Conservation (phyloP, 2,113 vertebrate genomes). For the Turdus rufiventris region DNA sequence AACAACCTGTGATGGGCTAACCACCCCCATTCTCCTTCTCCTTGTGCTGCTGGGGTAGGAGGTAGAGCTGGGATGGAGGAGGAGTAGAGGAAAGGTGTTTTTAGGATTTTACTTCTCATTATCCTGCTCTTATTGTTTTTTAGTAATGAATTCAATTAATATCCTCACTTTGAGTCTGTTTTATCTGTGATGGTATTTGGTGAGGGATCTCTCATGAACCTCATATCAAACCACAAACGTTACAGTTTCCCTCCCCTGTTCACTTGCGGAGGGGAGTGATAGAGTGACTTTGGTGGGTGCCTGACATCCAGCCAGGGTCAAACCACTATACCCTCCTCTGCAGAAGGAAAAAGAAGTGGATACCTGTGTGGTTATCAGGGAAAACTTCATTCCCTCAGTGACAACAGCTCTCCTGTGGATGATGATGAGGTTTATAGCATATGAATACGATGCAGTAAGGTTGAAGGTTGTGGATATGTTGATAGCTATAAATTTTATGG, state of each 20-base stretch:
- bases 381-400: not conserved
- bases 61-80: not conserved
- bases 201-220: not conserved
- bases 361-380: not conserved
- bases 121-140: not conserved
- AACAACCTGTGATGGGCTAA: not conserved
- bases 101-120: not conserved
- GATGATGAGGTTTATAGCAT: not conserved
- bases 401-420: not conserved
- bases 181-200: not conserved
- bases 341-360: not conserved
- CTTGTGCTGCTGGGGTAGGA: not conserved
- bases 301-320: not conserved
- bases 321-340: not conserved
- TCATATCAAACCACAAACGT: not conserved
- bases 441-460: not conserved
- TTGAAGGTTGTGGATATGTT: rapidly evolving
- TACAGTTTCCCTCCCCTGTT: not conserved
- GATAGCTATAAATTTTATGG: not conserved
- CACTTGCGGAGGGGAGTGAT: not conserved
- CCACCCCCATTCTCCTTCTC: no score
- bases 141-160: not conserved
- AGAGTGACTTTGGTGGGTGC: not conserved
- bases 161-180: not conserved
- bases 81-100: not conserved